These are phyloP conservation scores for Telmatochromis brachygnathus DNA, from an alignment of 2,113 vertebrate species.

Conservation along the genomic window DNA sequence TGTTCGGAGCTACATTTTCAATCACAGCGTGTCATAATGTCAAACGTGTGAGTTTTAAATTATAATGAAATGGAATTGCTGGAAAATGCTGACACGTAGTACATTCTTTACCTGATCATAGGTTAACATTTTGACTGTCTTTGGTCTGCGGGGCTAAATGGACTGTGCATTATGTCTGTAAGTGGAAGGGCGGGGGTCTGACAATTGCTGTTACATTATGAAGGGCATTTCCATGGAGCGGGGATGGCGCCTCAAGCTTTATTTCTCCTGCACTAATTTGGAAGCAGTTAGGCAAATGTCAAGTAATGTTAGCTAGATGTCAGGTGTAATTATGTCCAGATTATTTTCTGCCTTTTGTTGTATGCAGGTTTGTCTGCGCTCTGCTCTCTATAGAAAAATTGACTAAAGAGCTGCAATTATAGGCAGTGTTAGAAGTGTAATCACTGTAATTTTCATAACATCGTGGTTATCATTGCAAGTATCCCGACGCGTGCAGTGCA, in stretches of 20 bases:
- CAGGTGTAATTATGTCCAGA: not conserved
- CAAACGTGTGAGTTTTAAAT: not conserved
- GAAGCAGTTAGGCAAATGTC: not conserved
- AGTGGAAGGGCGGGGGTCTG: not conserved
- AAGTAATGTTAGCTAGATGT: not conserved
- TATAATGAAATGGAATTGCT: not conserved
- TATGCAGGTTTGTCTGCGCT: not conserved
- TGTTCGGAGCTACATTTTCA: not conserved
- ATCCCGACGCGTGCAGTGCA: not conserved
- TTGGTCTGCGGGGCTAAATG: not conserved
- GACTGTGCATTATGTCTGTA: not conserved
- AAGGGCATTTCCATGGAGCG: not conserved
- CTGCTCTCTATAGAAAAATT: not conserved
- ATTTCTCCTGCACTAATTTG: not conserved
- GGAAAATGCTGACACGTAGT: not conserved
- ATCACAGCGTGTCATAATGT: not conserved
- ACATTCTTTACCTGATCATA: not conserved
- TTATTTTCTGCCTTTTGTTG: constrained; percentile 7
- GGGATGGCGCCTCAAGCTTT: not conserved
- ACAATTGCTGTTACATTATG: constrained; percentile 8
- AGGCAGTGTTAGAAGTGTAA: not conserved
- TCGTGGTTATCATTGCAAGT: not conserved
- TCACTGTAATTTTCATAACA: not conserved
- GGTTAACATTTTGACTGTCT: not conserved
- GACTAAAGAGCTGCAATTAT: not conserved